Base-by-base conservation (phyloP, 2,797 vertebrate species). In the Garrulus glandarius region DNA sequence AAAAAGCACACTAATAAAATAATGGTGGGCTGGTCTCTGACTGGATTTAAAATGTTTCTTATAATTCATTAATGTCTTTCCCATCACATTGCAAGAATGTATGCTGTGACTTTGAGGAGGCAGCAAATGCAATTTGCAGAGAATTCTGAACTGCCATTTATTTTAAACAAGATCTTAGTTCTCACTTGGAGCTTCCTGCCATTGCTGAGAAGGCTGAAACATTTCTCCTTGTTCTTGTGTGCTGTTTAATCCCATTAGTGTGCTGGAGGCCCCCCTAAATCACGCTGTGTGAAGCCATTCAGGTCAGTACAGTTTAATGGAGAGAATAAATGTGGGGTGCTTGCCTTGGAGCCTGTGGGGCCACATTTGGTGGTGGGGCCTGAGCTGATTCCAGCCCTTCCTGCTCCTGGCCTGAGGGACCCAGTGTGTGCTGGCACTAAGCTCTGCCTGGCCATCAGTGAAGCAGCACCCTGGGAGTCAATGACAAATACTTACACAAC, bases 401-500 rank as follows among this genome's bases (percentile, higher is more conserved):
- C 50, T 26, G 39, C 46, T 59, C n/a, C 47, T 65, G 56, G 30
- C 22, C 41, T 15, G 27, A 4, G 64, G 69, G 22, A 11, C 46
- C 21, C 0, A 0, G 15, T 12, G 3, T 22, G 59, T 4, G 13
- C 52, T 68, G 79, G 50, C 69, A 36, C 34, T 0, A 0, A 10
- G 46, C 61, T 75, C 32, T 46, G 64, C 3, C 13, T 6, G 47
- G 21, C 52, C 37, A 3, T 0, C 9, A 5, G 41, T 0, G 1
- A 6, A 10, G 59, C 60, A 43, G 39, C 52, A 17, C n/a, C 1
- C 10, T 2, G 24, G 16, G 52, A 26, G 34, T 9, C 37, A 3
- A 0, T n/a, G 43, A 4, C 57, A 50, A 12, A 3, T 21, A 3
- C 5, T 43, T 8, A 0, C 1, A 19, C 4, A 36, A 0, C 44